Evolutionary conservation across 2,113 vertebrate genomes (phyloP), one percentile per base, ranked within the genome.

Genomic region (Urocynchramus pylzowi): DNA sequence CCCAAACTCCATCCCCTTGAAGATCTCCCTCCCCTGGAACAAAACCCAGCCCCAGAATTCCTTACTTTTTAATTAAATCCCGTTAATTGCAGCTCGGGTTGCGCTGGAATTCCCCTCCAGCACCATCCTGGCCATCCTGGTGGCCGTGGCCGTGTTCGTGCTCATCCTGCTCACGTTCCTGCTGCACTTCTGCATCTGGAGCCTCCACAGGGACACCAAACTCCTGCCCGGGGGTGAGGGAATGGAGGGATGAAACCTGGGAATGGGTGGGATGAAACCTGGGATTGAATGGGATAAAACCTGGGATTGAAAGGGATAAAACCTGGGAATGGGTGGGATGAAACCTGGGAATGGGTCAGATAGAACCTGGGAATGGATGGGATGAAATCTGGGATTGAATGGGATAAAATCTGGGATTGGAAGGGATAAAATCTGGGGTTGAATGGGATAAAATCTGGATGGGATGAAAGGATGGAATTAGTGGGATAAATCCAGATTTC

Each of bases 111-210:
- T 71, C 24, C 8, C 6, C 0, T 78, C 74, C 8, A 82, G 67
- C 63, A 64, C 78, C 70, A 3, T 56, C 78, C 9, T 96, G 83
- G 83, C 91, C 9, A 5, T 88, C 5, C 15, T 84, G 20, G 71
- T 69, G 1, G 70, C 91, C 2, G 24, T 91, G 74, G 89, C 83
- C 13, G 4, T 94, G 2, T 93, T 97, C 8, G 45, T 96, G 49
- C 93, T 98, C 15, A 24, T 97, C 59, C 71, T 98, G 79, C 87
- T 93, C 21, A 83, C 76, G 1, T 56, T 91, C 81, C 79, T 97
- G 74, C 86, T 98, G 19, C 85, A 94, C 50, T 53, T 98, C 61
- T 93, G 97, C 59, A 50, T 98, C 19, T 98, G 97, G 97, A 89
- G 89, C 12, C 92, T 98, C 71, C 96, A 82, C 63, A 70, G 47